Base-by-base conservation (phyloP, 2,888 invertebrate species). In the Macaria liturata region DNA sequence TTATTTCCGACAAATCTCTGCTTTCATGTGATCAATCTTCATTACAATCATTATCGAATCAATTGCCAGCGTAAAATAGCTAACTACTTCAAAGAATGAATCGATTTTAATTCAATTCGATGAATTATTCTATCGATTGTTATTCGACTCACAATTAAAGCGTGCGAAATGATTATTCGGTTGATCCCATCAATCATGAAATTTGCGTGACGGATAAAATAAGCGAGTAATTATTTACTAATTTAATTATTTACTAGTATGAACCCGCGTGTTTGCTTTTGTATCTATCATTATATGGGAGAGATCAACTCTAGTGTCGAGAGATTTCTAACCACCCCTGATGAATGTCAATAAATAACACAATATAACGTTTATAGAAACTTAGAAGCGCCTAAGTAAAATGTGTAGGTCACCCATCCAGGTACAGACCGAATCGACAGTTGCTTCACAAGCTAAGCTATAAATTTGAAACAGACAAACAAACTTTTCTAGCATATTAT, bases 11-110 rank as follows among this genome's bases (percentile, higher is more conserved):
- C 51, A 60, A 69, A 74, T 78, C 76, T 78, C 76, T 75, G 77
- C 79, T 81, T 83, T 82, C 81, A 70, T 67, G 59, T 60, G 69
- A 78, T 81, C 72, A 76, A 81, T 82, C 76, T 79, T 75, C 61
- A 65, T 70, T 66, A 68, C 64, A 64, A 80, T 75, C 61, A 65
- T 70, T 66, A 68, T 65, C 65, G 59, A 62, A 68, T 66, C 59
- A 39, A 54, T 54, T 55, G 43, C 40, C 39, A 52, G 39, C 31
- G 47, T 54, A 40, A 46, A 54, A 44, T 50, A 0, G 47, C 39
- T 59, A 48, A 55, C 40, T 42, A 42, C 30, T 54, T 8, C 40
- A 7, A 32, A 39, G 32, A 55, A 46, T 32, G 50, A 50, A 49
- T 55, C 42, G 37, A 51, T 55, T 61, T 48, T 50, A 48, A 31